Conservation (phyloP, 2,113 vertebrate genomes). For the Oncorhynchus keta region DNA sequence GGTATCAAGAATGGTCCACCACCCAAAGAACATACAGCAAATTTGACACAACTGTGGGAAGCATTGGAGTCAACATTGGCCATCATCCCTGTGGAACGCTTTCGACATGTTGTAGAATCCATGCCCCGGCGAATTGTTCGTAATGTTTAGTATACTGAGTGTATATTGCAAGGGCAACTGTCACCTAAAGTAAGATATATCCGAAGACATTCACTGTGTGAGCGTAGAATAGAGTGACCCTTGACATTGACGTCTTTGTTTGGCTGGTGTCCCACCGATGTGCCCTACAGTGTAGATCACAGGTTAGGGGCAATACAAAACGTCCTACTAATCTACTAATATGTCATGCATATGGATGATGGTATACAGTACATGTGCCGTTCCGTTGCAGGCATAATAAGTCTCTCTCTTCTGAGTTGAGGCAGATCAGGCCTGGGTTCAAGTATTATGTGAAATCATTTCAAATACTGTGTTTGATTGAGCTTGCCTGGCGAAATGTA, state of each 20-base stretch:
- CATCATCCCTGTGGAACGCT: too few species aligned
- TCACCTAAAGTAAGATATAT: constrained; percentile 34
- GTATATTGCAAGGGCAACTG: constrained; percentile 5
- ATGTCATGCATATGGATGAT: neutral
- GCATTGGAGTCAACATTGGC: too few species aligned
- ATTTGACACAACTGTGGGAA: too few species aligned
- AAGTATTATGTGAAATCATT: too few species aligned
- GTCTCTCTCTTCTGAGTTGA: neutral
- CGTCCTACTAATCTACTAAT: neutral
- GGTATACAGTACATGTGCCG: neutral
- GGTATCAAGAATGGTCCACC: too few species aligned
- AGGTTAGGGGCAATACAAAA: constrained; percentile 3
- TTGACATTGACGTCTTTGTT: neutral
- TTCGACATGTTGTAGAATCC: too few species aligned
- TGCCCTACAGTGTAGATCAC: neutral
- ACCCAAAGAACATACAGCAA: too few species aligned
- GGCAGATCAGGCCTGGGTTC: neutral
- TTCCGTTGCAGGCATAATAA: neutral
- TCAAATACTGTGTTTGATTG: too few species aligned
- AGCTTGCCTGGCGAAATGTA: too few species aligned
- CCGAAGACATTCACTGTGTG: neutral
- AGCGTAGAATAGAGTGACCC: neutral
- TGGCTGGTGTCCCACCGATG: constrained; percentile 3
- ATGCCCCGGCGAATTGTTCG: too few species aligned
- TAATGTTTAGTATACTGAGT: too few species aligned